Base-by-base conservation (phyloP, 2,113 vertebrate species). In the Sciurus niger region DNA sequence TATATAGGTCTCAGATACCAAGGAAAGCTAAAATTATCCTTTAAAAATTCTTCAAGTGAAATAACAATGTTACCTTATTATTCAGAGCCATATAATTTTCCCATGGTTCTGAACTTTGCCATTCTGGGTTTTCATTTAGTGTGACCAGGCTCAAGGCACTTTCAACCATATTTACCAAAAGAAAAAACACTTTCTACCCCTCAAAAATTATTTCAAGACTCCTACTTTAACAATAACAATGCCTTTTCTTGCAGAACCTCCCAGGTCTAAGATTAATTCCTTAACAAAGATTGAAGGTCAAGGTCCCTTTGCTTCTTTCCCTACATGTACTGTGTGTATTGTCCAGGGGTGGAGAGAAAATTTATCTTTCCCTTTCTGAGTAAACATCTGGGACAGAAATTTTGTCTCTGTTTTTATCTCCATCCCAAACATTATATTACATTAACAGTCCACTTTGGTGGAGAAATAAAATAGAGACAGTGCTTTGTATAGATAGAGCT, bases 131-230 rank as follows among this genome's bases (percentile, higher is more conserved):
- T 96, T 93, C 68, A 28, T 90, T 90, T 60, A 30, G 28, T 18
- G 87, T 80, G 13, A 93, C 90, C 46, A 90, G 76, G 88, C n/a
- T 90, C 24, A 67, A 88, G 24, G 3, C 30, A 65, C 72, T 80
- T 93, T 91, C 32, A 91, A 88, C 72, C 58, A 12, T 76, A 90
- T 90, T 96, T 85, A 89, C 67, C 60, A 85, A 77, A 77, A 74
- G 55, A 86, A 92, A 40, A 93, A 67, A 12, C 24, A 55, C 37
- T 92, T 90, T 76, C 25, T 91, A 6, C 9, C 51, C 24, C 8
- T 93, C 48, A 76, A 91, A 97, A 84, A 51, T 88, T 1, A 84
- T 96, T 93, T 89, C 43, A 60, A 40, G 20, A 55, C 6, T 92
- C 24, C 67, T 68, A 67, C 22, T 92, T 95, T 58, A 83, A 88